Conservation (phyloP, 2,113 vertebrate species). For the Poecile atricapillus region DNA sequence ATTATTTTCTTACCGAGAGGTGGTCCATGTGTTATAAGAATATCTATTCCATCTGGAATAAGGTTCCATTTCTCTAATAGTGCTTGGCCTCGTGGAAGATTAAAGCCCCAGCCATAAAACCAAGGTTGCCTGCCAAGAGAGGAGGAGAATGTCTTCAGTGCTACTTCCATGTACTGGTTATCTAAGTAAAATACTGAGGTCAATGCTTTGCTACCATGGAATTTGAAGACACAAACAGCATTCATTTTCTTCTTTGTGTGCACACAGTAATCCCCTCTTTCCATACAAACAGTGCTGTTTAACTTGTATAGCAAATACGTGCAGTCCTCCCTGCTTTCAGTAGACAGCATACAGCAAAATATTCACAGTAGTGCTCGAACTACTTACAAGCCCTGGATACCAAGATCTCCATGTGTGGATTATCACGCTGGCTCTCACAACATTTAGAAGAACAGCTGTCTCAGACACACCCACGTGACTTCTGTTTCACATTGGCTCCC, state of each 20-base stretch:
- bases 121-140: conserved; percentile 89
- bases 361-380: background rate
- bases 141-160: conserved; percentile 47
- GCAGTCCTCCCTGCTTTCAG: background rate
- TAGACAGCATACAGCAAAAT: background rate
- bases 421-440: background rate
- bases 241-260: background rate
- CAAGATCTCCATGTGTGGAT: background rate
- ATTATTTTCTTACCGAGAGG: conserved; percentile 85
- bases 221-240: conserved; percentile 14
- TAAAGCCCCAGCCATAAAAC: conserved; percentile 98
- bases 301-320: background rate
- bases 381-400: background rate
- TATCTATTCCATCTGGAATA: conserved; percentile 91
- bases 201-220: background rate
- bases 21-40: conserved; percentile 94
- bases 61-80: conserved; percentile 98
- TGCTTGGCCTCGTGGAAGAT: conserved; percentile 92
- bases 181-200: conserved; percentile 5
- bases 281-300: background rate
- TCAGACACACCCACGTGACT: background rate
- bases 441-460: background rate
- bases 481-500: background rate
- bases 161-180: conserved; percentile 38
- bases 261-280: background rate